phyloP scores from a whole-genome alignment of 2,113 vertebrate species.

The Saguinus imperator region DNA sequence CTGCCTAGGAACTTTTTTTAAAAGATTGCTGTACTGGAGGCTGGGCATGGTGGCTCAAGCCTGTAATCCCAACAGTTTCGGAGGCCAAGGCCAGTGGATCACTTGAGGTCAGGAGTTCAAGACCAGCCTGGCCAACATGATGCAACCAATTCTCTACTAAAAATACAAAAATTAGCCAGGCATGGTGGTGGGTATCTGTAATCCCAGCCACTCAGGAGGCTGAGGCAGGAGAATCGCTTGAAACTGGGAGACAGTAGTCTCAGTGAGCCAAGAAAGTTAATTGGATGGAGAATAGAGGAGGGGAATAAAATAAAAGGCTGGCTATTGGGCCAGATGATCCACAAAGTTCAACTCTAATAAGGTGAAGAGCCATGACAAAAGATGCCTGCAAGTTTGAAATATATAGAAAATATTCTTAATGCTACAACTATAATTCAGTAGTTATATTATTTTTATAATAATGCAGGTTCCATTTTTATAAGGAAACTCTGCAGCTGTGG shows the following conservation, averaged over 20 bases:
- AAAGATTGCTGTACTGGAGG: neutral
- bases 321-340: neutral
- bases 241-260: too few species aligned
- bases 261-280: neutral
- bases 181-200: too few species aligned
- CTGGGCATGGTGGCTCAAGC: too few species aligned
- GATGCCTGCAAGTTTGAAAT: neutral
- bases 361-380: neutral
- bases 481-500: neutral
- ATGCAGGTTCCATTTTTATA: constrained; percentile 36
- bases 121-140: too few species aligned
- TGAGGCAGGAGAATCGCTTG: too few species aligned
- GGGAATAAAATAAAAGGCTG: neutral
- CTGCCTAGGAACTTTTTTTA: neutral
- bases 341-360: neutral
- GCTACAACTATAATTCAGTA: neutral
- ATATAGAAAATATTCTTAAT: neutral
- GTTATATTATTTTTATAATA: neutral
- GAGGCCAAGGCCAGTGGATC: too few species aligned
- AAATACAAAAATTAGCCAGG: too few species aligned
- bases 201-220: too few species aligned
- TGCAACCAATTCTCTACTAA: too few species aligned
- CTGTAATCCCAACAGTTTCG: too few species aligned
- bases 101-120: too few species aligned
- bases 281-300: neutral